These are phyloP conservation scores for Ganaspis brasiliensis DNA, from an alignment of 2,888 invertebrate genomes.

Conservation along the genomic window DNA sequence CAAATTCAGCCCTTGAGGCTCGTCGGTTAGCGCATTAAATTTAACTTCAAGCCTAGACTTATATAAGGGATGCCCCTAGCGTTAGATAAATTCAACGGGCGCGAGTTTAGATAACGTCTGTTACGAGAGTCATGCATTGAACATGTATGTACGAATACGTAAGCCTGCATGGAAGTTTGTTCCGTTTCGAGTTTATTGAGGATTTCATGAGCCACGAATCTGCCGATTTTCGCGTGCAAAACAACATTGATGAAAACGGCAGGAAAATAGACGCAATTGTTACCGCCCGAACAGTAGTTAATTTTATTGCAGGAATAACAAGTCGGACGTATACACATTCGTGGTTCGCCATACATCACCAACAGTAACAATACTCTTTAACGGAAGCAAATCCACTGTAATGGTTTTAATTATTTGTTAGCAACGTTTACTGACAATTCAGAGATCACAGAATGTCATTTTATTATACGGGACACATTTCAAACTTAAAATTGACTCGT, in stretches of 20 bases:
- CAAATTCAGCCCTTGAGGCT: slow-evolving; percentile 61
- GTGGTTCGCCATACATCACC: background rate
- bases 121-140: slow-evolving; percentile 45
- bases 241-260: slow-evolving; percentile 16
- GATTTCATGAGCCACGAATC: slow-evolving; percentile 3
- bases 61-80: slow-evolving; percentile 60
- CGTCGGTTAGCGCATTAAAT: slow-evolving; percentile 63
- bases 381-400: background rate
- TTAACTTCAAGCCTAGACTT: slow-evolving; percentile 59
- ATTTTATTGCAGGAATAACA: slow-evolving; percentile 32
- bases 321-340: background rate
- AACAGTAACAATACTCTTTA: slow-evolving; percentile 16
- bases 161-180: slow-evolving; percentile 9
- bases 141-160: slow-evolving; percentile 13
- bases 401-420: slow-evolving; percentile 27
- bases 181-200: slow-evolving; percentile 30
- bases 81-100: slow-evolving; percentile 59
- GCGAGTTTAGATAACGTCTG: slow-evolving; percentile 61
- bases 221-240: slow-evolving; percentile 11
- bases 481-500: too few species aligned
- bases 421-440: background rate
- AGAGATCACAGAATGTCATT: background rate
- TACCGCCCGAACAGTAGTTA: slow-evolving; percentile 9
- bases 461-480: background rate
- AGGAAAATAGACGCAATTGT: slow-evolving; percentile 22